phyloP scores from a whole-genome alignment of 2,888 invertebrate species.

The Psylliodes chrysocephalus region DNA sequence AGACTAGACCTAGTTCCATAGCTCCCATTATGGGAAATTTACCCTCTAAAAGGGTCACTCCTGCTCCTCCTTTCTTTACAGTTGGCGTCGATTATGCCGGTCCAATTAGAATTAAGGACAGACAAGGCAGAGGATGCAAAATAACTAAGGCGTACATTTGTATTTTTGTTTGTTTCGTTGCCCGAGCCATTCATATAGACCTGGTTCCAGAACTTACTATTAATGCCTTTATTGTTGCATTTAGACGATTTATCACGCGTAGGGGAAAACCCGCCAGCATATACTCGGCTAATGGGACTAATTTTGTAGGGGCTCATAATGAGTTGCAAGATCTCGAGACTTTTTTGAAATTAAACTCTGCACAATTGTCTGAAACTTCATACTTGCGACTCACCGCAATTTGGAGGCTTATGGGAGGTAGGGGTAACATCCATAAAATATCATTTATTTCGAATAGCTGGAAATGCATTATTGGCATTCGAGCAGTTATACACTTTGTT shows the following conservation, averaged over 20 bases:
- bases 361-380: conserved; percentile 7
- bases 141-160: conserved; percentile 34
- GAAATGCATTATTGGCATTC: conserved; percentile 37
- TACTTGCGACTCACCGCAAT: conserved; percentile 45
- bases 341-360: background rate
- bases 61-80: conserved; percentile 36
- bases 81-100: conserved; percentile 43
- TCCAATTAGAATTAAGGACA: conserved; percentile 37
- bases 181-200: conserved; percentile 43
- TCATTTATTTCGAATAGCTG: conserved; percentile 51
- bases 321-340: background rate
- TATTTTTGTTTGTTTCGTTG: conserved; percentile 41
- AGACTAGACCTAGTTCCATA: conserved; percentile 16
- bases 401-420: conserved; percentile 58
- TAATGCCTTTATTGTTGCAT: conserved; percentile 37
- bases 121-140: conserved; percentile 32
- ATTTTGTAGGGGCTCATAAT: conserved; percentile 38
- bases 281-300: conserved; percentile 41
- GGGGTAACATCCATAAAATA: conserved; percentile 54
- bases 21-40: conserved; percentile 36
- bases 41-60: conserved; percentile 27
- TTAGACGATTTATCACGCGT: conserved; percentile 40
- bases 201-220: conserved; percentile 36
- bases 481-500: conserved; percentile 12
- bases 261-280: conserved; percentile 35